Base-by-base conservation (phyloP, 2,797 vertebrate genomes). In the Cynodonichthys magdalenae region DNA sequence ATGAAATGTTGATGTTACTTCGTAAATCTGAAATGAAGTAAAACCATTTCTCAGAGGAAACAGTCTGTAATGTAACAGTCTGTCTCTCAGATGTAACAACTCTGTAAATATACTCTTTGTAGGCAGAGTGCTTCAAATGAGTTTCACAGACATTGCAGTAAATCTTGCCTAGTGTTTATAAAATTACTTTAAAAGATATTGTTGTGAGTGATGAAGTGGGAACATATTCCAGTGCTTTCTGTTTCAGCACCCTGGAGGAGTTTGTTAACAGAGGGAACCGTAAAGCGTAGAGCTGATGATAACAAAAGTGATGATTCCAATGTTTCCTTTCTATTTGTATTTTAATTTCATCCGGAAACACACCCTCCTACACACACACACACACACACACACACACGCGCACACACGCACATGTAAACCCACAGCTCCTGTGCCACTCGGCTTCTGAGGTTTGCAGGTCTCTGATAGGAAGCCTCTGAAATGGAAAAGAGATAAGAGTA, bases 251-350 rank as follows among this genome's bases (percentile, higher is more conserved):
- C 83, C 82, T 45, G 62, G 69, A 83, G 81, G 83, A 88, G 87
- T 90, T 91, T 87, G 78, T 75, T 87, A 93, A 85, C 89, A 78
- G 86, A 75, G 87, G 83, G 67, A 82, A 85, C 77, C 54, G 55
- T 80, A 88, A 88, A 89, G 75, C 65, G 63, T 69, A 82, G 55
- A 68, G 79, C 71, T 45, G 72, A 63, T 42, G 87, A 93, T 91
- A 90, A 89, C 82, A 90, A 82, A 90, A 91, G 85, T 91, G 86
- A 91, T 91, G 87, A 91, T 89, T 90, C 83, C 85, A 87, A 76
- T 85, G 82, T 90, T 91, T 92, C 68, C 82, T 86, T 86, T 91
- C 75, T 83, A 84, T 90, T 92, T 92, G 85, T 92, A 87, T 90
- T 89, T 87, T 90, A 89, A 91, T 90, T 91, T 87, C 84, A 71